These are phyloP conservation scores for Julus scandinavius DNA, from an alignment of 2,888 invertebrate species.

Conservation along the genomic window DNA sequence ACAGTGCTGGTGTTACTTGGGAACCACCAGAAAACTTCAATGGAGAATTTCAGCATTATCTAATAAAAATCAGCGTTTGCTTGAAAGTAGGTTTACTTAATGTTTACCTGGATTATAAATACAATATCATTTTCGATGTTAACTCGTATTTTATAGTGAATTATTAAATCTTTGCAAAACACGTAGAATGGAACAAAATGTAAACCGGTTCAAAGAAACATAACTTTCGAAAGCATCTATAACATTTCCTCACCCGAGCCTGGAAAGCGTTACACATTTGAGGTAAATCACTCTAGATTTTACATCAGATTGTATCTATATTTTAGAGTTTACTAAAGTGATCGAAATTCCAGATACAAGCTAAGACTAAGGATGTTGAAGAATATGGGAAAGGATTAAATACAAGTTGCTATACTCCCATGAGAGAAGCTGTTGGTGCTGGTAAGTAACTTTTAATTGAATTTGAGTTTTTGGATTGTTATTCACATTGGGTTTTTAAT, in stretches of 20 bases:
- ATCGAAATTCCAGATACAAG: slow-evolving; percentile 12
- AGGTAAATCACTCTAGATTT: not conserved
- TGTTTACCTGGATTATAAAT: not conserved
- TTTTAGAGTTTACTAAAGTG: not conserved
- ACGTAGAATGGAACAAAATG: not conserved
- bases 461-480: too few species aligned
- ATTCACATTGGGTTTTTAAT: too few species aligned
- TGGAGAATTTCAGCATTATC: slow-evolving; percentile 6
- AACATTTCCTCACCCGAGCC: not conserved
- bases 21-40: not conserved
- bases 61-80: not conserved
- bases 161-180: not conserved
- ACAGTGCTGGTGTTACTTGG: not conserved
- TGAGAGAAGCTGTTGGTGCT: not conserved
- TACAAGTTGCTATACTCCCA: not conserved
- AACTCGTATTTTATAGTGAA: not conserved
- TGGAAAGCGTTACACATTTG: not conserved
- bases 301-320: not conserved
- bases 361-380: not conserved
- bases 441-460: too few species aligned
- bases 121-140: not conserved
- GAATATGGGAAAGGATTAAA: not conserved
- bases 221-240: not conserved
- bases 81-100: not conserved
- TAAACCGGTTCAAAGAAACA: not conserved